Evolutionary conservation across 2,797 vertebrate genomes (phyloP).

Genomic region (Cyclura pinguis): DNA sequence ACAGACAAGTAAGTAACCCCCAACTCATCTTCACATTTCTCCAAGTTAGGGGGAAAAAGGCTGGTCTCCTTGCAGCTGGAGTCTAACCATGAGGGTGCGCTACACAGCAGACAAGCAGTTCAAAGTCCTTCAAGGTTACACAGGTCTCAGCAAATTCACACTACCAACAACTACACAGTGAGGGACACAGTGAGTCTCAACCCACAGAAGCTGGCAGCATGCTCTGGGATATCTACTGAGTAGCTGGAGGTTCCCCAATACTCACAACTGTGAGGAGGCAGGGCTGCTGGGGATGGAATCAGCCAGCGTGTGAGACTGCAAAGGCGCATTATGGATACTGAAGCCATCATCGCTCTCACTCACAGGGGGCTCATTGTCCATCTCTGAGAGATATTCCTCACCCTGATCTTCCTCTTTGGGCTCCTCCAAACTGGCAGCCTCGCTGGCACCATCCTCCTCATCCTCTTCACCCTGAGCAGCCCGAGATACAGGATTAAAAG

Average conservation of each 20-base stretch:
- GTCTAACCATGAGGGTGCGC: not conserved
- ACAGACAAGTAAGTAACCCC: not conserved
- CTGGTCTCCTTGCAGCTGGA: not conserved
- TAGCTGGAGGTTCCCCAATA: conserved; percentile 67
- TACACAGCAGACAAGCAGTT: not conserved
- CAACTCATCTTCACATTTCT: not conserved
- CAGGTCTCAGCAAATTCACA: conserved; percentile 39
- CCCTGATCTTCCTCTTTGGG: conserved; percentile 88
- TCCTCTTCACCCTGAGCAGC: conserved; percentile 90
- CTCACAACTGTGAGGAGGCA: conserved; percentile 98
- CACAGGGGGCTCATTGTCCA: conserved; percentile 91
- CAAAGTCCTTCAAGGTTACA: conserved; percentile 20
- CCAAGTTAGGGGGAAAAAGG: not conserved
- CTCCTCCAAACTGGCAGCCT: conserved; percentile 88
- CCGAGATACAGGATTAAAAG: conserved; percentile 71
- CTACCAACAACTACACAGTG: not conserved
- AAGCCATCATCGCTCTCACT: conserved; percentile 97
- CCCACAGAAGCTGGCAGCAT: not conserved
- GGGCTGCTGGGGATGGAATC: conserved; percentile 98
- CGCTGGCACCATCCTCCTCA: conserved; percentile 89
- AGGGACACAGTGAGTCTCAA: not conserved
- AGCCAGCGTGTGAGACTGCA: conserved; percentile 91
- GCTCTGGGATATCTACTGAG: conserved; percentile 7
- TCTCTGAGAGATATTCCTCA: conserved; percentile 92
- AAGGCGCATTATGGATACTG: conserved; percentile 93